Evolutionary conservation across 2,113 vertebrate genomes (phyloP), one percentile per base, ranked within the genome.

Genomic region (Eclectus roratus): DNA sequence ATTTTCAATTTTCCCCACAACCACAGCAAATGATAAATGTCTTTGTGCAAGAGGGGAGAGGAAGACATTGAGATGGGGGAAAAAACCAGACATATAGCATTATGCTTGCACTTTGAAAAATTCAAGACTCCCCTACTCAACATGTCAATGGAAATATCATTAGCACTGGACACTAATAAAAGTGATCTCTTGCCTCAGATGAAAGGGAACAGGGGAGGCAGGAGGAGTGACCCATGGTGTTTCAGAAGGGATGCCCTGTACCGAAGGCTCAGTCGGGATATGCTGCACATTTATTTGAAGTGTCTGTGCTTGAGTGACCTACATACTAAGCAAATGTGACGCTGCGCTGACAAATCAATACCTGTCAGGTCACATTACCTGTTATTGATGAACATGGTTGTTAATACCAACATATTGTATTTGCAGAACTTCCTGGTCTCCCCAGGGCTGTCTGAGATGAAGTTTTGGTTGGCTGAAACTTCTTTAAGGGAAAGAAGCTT

Each of bases 311-410:
- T 71, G 80, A 70, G 74, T 95, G 96, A 97, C 94, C 89, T 94
- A 79, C 39, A 84, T 77, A 50, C 6, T 29, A 63, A 88, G 71
- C 89, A 88, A 93, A 76, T 14, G 92, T 76, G 94, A 80, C 4
- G 5, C 37, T 4, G 1, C 7, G 3, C 65, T 29, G 70, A 73
- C 9, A 2, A 71, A 84, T 96, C 93, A 80, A 94, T 95, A 89
- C 55, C 29, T 84, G 91, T 70, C 92, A 64, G 89, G 84, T 69
- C 91, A 90, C 58, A 23, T 92, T 81, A 94, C 92, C 91, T 96
- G 60, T 25, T 80, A 91, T 76, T 78, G 88, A 83, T 81, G 73
- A 89, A 70, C 71, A 29, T 1, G 8, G 49, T 25, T 92, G 29
- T 74, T 87, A 89, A 80, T 61, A 70, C 35, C 31, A 27, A 39